Evolutionary conservation across 1,140 invertebrate species (phyloP), one percentile per base, ranked within the genome.

Genomic region (Berghia stephanieae): DNA sequence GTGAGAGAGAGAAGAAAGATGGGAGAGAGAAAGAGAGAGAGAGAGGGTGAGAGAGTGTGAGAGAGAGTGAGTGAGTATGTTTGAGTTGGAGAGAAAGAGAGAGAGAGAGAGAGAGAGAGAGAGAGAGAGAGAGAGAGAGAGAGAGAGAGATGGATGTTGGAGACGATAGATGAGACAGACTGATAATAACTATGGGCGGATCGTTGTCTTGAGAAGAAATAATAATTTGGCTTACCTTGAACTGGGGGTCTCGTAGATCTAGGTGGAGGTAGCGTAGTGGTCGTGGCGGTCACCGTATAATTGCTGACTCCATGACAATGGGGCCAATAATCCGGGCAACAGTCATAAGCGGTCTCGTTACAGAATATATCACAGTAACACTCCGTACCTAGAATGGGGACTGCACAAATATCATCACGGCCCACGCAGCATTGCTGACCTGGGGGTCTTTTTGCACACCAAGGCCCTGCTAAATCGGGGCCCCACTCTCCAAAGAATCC

Each of bases 331-430:
- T 98, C 96, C 0, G 96, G 96, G 87, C 96, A 98, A 86, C 96
- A 97, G 85, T 96, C 95, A 38, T 76, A 73, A 5, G 81, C 72
- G 92, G 85, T 92, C 89, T 66, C 92, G 89, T 96, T 93, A 90
- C 96, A 98, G 90, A 98, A 98, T 80, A 95, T 92, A 89, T 98
- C 96, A 86, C 96, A 98, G 88, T 98, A 98, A 88, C 96, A 98
- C 3, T 94, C 85, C 0, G 95, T 96, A 36, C 85, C 88, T 90
- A 91, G 80, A 79, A 96, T 94, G 13, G 94, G 94, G 31, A 93
- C 90, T 1, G 93, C 92, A 86, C 95, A 96, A 6, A 92, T 90
- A 85, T 96, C 95, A 79, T 92, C 88, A 46, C 95, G 89, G 18
- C 93, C 92, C 0, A 87, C 81, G 85, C 95, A 96, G 83, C 95